phyloP scores from a whole-genome alignment of 2,888 invertebrate species.

The Drosophila parthenogenetica region DNA sequence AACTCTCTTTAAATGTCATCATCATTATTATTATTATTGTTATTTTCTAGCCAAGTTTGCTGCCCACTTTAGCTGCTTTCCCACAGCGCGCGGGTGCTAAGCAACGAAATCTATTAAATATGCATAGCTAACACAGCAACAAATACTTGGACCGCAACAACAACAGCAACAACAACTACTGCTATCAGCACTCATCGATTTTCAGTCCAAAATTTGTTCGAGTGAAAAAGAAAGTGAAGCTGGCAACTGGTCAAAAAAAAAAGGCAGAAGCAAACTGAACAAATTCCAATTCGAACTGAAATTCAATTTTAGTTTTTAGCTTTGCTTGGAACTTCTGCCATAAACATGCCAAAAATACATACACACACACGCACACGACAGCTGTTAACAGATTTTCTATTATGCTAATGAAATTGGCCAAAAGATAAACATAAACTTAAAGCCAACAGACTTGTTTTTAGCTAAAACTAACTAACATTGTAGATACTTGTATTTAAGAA shows the following conservation, averaged over 20 bases:
- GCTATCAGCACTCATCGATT: conserved; percentile 43
- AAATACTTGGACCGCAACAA: conserved; percentile 13
- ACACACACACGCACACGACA: conserved; percentile 11
- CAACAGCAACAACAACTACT: conserved; percentile 19
- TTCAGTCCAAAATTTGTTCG: conserved; percentile 40
- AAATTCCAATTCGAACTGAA: conserved; percentile 19
- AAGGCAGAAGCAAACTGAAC: conserved; percentile 6
- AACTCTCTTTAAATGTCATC: background rate
- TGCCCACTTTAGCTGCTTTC: conserved; percentile 33
- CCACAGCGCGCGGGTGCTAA: conserved; percentile 40
- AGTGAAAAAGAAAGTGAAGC: conserved; percentile 74
- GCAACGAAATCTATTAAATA: conserved; percentile 43
- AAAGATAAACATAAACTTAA: background rate
- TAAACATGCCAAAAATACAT: conserved; percentile 31
- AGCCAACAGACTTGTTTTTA: conserved; percentile 13
- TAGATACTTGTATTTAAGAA: background rate
- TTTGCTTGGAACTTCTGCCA: conserved; percentile 41
- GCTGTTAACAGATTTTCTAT: conserved; percentile 48
- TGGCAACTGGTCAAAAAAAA: conserved; percentile 36
- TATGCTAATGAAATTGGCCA: conserved; percentile 55
- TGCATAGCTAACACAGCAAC: conserved; percentile 36
- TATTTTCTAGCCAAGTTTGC: conserved; percentile 3
- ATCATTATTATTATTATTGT: conserved; percentile 10
- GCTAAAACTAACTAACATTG: background rate
- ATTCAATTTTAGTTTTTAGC: conserved; percentile 12